These are phyloP conservation scores for Dendrolimus pini DNA, from an alignment of 2,888 invertebrate species.

Conservation along the genomic window DNA sequence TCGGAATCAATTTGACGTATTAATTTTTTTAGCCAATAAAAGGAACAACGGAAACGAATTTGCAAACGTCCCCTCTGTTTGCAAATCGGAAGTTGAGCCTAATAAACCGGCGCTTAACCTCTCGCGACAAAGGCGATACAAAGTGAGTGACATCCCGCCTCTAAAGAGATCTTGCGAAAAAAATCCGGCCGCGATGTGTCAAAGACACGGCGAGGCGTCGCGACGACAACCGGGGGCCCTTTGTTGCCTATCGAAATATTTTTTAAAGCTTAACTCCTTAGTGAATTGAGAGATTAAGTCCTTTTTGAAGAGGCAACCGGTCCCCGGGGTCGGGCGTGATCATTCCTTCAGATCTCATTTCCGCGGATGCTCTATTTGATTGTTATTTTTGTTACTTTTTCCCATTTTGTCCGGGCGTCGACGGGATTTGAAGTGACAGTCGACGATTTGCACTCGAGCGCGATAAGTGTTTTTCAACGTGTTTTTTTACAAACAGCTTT, in stretches of 20 bases:
- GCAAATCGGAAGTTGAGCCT: slow-evolving; percentile 66
- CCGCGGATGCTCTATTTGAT: slow-evolving; percentile 73
- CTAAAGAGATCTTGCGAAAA: slow-evolving; percentile 67
- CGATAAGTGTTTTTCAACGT: slow-evolving; percentile 70
- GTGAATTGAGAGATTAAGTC: slow-evolving; percentile 77
- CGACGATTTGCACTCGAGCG: slow-evolving; percentile 72
- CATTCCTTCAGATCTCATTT: slow-evolving; percentile 75
- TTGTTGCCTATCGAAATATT: slow-evolving; percentile 74
- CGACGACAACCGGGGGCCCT: slow-evolving; percentile 53
- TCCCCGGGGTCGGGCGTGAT: slow-evolving; percentile 74
- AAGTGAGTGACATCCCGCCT: slow-evolving; percentile 73
- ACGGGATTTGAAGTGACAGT: slow-evolving; percentile 71
- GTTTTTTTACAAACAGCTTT: slow-evolving; percentile 64
- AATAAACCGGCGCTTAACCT: slow-evolving; percentile 75
- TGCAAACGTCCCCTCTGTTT: slow-evolving; percentile 58
- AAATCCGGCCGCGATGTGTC: slow-evolving; percentile 72
- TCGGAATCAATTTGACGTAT: slow-evolving; percentile 33
- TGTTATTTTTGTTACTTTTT: slow-evolving; percentile 74
- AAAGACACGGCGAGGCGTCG: slow-evolving; percentile 73
- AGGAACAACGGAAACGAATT: slow-evolving; percentile 47
- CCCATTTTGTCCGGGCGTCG: slow-evolving; percentile 53
- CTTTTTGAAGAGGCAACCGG: slow-evolving; percentile 79
- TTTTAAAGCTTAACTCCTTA: slow-evolving; percentile 77
- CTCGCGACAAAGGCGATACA: slow-evolving; percentile 73
- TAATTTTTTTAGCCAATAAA: slow-evolving; percentile 37